phyloP scores from a whole-genome alignment of 2,797 vertebrate species.

The Bradypodion pumilum region DNA sequence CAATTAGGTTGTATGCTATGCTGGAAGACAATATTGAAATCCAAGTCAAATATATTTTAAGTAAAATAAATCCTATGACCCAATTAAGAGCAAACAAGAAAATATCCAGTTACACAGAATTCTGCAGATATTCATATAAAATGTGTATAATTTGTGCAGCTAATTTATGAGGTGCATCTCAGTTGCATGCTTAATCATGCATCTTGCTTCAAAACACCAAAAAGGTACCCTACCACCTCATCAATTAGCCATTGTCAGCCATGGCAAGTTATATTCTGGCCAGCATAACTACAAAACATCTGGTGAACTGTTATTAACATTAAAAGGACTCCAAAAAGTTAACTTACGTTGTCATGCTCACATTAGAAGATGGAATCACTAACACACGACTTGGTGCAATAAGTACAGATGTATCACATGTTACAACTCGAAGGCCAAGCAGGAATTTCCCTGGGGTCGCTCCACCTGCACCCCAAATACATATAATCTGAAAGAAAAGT shows the following conservation, averaged over 20 bases:
- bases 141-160: too few relatives aligned
- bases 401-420: conserved; percentile 92
- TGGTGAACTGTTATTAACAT: too few relatives aligned
- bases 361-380: conserved; percentile 93
- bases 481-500: conserved; percentile 85
- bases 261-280: too few relatives aligned
- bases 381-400: conserved; percentile 92
- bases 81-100: not conserved
- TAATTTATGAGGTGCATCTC: too few relatives aligned
- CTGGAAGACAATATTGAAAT: not conserved
- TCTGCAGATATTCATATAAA: too few relatives aligned
- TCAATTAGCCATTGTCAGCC: too few relatives aligned
- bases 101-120: not conserved
- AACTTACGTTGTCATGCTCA: conserved; percentile 96
- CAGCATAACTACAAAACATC: too few relatives aligned
- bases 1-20: not conserved
- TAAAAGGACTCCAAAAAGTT: not conserved
- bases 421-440: conserved; percentile 92
- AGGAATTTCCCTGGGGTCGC: conserved; percentile 98
- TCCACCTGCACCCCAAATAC: conserved; percentile 97
- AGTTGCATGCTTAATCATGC: too few relatives aligned
- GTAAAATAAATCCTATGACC: not conserved
- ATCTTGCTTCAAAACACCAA: too few relatives aligned
- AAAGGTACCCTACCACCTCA: too few relatives aligned
- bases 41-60: not conserved